Evolutionary conservation across 2,113 vertebrate species (phyloP), one percentile per base, ranked within the genome.

Genomic region (Microtus richardsoni): DNA sequence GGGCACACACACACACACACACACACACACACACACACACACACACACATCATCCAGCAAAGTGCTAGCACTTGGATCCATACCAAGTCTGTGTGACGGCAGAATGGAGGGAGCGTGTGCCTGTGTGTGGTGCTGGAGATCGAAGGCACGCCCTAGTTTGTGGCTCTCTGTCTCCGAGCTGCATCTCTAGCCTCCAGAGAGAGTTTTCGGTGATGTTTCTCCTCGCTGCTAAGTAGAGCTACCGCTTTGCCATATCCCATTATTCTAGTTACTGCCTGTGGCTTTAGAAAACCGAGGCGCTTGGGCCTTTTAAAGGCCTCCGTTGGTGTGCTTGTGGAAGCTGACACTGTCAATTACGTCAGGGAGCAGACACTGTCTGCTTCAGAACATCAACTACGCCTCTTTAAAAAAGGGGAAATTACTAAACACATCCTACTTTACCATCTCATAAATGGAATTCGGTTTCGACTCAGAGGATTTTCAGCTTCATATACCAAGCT

Each of bases 391-490:
- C 91, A 90, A 47, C 77, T 70, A 85, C 21, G 26, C 85, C 52
- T 73, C 26, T 71, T 87, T 82, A 60, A 47, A 74, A 78, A 62
- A 7, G 36, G 39, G 41, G n/a, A 94, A 68, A 83, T 36, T 47
- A 78, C 60, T 88, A 86, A 87, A 74, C 39, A 78, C 36, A 82
- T 70, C 70, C 75, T 26, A 93, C 3, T 71, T 96, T 30, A 79
- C 17, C 62, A 54, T 94, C 86, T 94, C 60, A 83, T 90, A 64
- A 91, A 47, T 28, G 58, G 44, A 70, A 58, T 91, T 91, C 54
- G 62, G 13, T 88, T 96, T 97, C 39, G 24, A 91, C 90, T 92
- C 66, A 88, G 74, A 96, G 89, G 60, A 73, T 83, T 97, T 96
- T 95, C 71, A 91, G 86, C n/a, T 89, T 54, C 5, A 74, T 54